Evolutionary conservation across 2,888 invertebrate genomes (phyloP).

Genomic region (Ornithoptera alexandrae): DNA sequence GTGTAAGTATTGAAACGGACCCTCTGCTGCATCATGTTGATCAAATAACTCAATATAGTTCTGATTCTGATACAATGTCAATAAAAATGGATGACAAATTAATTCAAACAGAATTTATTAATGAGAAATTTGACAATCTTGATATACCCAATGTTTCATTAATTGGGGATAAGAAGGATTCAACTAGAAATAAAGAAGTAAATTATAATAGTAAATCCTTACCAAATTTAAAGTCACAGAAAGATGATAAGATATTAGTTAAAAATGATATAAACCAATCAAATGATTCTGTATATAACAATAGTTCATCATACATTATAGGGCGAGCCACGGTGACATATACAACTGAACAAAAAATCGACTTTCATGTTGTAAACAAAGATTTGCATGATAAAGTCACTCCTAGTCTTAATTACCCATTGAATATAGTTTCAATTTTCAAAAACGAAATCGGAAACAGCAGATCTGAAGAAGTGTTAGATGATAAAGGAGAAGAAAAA

Average conservation of each 20-base stretch:
- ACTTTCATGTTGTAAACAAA: slow-evolving; percentile 61
- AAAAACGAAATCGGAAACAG: slow-evolving; percentile 54
- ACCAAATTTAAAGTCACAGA: slow-evolving; percentile 51
- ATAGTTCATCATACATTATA: slow-evolving; percentile 60
- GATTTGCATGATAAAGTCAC: slow-evolving; percentile 43
- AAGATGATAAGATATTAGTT: slow-evolving; percentile 41
- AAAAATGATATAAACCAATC: slow-evolving; percentile 38
- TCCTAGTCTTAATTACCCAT: slow-evolving; percentile 58
- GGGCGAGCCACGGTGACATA: slow-evolving; percentile 66
- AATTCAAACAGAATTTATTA: slow-evolving; percentile 44
- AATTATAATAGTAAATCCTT: slow-evolving; percentile 47
- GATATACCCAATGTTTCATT: slow-evolving; percentile 70
- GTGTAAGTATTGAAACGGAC: slow-evolving; percentile 49
- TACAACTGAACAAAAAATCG: slow-evolving; percentile 65
- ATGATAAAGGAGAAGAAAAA: slow-evolving; percentile 36
- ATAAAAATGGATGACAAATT: slow-evolving; percentile 41
- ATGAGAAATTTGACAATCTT: slow-evolving; percentile 59
- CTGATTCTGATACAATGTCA: slow-evolving; percentile 40
- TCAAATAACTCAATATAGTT: slow-evolving; percentile 48
- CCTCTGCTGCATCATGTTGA: slow-evolving; percentile 42
- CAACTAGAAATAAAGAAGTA: slow-evolving; percentile 47
- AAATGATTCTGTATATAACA: slow-evolving; percentile 43
- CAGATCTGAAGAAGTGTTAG: slow-evolving; percentile 31
- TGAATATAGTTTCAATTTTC: slow-evolving; percentile 65
- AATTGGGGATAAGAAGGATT: slow-evolving; percentile 55